These are phyloP conservation scores for Aplochiton taeniatus DNA, from an alignment of 2,797 vertebrate species.

Conservation along the genomic window DNA sequence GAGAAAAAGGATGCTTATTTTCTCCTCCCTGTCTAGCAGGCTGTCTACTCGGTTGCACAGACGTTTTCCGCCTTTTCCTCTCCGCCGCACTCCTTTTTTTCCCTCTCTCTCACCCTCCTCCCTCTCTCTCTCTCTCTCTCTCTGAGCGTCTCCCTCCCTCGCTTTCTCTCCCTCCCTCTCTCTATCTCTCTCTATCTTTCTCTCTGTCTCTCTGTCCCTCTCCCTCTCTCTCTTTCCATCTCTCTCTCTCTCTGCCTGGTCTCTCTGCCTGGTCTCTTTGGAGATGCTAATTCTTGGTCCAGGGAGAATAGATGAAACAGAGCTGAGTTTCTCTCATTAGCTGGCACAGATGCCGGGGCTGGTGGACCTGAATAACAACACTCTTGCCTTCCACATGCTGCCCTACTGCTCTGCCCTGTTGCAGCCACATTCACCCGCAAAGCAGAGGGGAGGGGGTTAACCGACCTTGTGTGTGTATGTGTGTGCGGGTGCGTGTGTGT, in stretches of 20 bases:
- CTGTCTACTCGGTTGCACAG: conserved; percentile 10
- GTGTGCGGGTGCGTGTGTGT: conserved; percentile 14
- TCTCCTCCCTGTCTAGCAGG: conserved; percentile 64
- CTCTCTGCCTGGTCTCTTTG: conserved; percentile 68
- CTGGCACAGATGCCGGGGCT: conserved; percentile 79
- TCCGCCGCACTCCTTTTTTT: background rate
- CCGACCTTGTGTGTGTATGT: background rate
- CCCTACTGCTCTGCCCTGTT: conserved; percentile 57
- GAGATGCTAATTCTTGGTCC: conserved; percentile 79
- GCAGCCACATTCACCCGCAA: conserved; percentile 64
- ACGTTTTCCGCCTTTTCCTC: conserved; percentile 2
- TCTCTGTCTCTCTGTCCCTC: conserved; percentile 36
- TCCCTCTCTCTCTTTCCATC: conserved; percentile 59
- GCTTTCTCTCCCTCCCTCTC: conserved; percentile 16
- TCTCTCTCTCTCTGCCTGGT: conserved; percentile 51
- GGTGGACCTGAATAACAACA: conserved; percentile 79
- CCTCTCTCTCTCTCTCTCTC: conserved; percentile 5
- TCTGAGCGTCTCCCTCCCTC: background rate
- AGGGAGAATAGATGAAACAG: conserved; percentile 77
- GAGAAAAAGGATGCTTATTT: conserved; percentile 51
- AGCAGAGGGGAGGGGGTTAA: conserved; percentile 13
- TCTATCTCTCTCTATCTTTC: conserved; percentile 18
- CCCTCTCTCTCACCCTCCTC: too few species aligned
- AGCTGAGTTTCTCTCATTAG: conserved; percentile 80
- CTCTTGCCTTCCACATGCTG: conserved; percentile 69